These are phyloP conservation scores for Chloroceryle inda DNA, from an alignment of 2,797 vertebrate genomes.

Conservation along the genomic window DNA sequence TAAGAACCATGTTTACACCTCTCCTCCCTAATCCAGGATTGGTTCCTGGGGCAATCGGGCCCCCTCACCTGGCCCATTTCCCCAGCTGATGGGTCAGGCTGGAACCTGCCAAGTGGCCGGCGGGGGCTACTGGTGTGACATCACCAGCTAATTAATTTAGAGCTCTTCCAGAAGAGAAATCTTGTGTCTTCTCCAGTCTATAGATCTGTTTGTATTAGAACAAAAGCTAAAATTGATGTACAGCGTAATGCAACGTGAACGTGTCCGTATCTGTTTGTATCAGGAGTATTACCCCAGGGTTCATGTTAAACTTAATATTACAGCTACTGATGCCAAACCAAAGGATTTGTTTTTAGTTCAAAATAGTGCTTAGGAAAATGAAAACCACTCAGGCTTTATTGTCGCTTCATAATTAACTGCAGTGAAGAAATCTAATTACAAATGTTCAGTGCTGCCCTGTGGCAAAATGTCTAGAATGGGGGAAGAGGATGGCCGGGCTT, in stretches of 20 bases:
- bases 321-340: background rate
- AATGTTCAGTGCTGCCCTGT: conserved; percentile 67
- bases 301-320: background rate
- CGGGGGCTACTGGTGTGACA: background rate
- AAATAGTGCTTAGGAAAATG: conserved; percentile 58
- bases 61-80: conserved; percentile 6
- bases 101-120: background rate
- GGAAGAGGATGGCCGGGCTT: conserved; percentile 59
- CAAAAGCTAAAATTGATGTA: background rate
- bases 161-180: background rate
- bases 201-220: background rate
- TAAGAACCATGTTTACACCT: background rate
- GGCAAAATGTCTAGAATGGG: conserved; percentile 57
- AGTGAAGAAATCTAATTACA: conserved; percentile 76
- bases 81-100: background rate
- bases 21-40: background rate
- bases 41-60: background rate
- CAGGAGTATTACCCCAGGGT: background rate
- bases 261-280: background rate
- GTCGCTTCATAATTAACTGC: conserved; percentile 78
- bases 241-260: background rate
- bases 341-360: background rate
- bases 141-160: background rate
- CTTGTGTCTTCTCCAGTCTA: background rate
- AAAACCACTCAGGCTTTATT: conserved; percentile 68